phyloP scores from a whole-genome alignment of 2,113 vertebrate species.

The Telmatochromis brichardi region DNA sequence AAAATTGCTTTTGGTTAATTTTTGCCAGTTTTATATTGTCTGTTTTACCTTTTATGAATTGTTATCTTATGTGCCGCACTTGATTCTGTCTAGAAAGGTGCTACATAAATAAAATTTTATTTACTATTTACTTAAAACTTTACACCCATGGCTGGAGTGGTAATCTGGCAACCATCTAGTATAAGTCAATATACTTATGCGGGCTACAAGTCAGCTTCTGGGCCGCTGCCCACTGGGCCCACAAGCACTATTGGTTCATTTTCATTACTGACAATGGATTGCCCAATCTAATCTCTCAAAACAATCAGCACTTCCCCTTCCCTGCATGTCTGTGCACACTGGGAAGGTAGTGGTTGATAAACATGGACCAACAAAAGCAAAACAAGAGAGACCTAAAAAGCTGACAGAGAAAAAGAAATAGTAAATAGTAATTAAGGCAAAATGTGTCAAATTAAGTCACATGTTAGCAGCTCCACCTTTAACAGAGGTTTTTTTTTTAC shows the following conservation, averaged over 20 bases:
- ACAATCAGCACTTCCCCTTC: background rate
- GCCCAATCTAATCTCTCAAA: background rate
- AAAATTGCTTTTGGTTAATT: background rate
- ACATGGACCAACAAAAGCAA: background rate
- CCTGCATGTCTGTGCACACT: background rate
- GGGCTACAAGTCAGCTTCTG: background rate
- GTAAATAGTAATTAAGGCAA: background rate
- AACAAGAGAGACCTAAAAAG: background rate
- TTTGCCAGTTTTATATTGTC: background rate
- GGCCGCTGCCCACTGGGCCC: background rate
- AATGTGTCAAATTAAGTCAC: background rate
- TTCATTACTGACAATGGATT: background rate
- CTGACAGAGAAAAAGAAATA: background rate
- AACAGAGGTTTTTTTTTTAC: background rate
- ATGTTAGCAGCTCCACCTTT: background rate
- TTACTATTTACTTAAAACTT: background rate
- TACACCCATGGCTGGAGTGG: background rate
- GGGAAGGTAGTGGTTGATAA: background rate
- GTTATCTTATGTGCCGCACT: background rate
- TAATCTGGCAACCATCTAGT: background rate
- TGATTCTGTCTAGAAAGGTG: background rate
- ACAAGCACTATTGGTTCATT: background rate
- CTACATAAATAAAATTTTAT: background rate
- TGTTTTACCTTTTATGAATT: background rate
- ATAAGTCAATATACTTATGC: background rate